Evolutionary conservation across 92 coral and sea anemone species (phyloP), one percentile per base, ranked within the genome.

Genomic region (Muricea muricata): DNA sequence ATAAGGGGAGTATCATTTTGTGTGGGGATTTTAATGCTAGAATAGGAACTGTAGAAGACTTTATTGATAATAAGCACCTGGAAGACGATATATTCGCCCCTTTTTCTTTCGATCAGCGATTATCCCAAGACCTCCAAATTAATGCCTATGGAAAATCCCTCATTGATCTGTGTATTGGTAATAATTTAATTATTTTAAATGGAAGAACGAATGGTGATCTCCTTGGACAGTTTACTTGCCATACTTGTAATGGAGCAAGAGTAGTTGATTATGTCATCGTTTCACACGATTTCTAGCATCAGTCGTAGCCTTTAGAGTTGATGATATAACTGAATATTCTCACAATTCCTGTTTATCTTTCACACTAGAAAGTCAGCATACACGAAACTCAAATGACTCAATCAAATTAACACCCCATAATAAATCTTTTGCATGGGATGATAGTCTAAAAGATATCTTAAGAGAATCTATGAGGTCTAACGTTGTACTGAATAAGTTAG

Each of bases 161-260:
- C n/a, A 60, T 35, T 13, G 87, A 75, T 13, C 46, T 25, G 20
- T 24, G 40, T 45, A 72, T 45, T 35, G 40, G 40, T 7, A 72
- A 39, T 26, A 60, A 37, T 82, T 23, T 82, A 39, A 47, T 83
- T 83, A 40, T 71, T 21, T 33, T 87, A 21, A 87, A 87, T 57
- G 90, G 87, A 20, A 82, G 86, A 60, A 32, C 50, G 18, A 85
- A 63, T 42, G 86, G 90, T 23, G 88, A 87, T 56, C 41, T 37
- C n/a, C 35, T 80, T 18, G 87, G 90, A 18, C 87, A 70, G 60
- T 65, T 65, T 37, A 88, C 91, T 20, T 88, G 83, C 54, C 78
- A 88, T 25, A 63, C 45, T 33, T 65, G 54, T 35, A 88, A 88
- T 75, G 88, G 91, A 32, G 52, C 52, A 45, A 45, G 52, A 7